phyloP scores from a whole-genome alignment of 2,888 invertebrate genomes.

The Drosophila prolongata region DNA sequence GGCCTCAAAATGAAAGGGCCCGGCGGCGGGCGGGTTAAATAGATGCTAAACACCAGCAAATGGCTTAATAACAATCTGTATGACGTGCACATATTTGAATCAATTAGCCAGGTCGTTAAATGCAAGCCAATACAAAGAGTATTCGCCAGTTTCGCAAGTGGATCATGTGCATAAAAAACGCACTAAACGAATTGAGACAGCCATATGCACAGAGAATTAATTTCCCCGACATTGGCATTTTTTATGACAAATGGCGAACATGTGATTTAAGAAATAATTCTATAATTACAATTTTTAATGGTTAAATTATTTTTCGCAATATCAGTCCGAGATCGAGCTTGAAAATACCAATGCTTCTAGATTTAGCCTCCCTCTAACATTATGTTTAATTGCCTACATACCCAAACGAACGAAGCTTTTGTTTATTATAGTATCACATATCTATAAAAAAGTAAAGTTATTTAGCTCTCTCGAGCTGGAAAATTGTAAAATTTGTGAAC shows the following conservation, averaged over 20 bases:
- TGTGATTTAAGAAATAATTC: no score
- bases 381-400: no score
- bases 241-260: no score
- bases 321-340: no score
- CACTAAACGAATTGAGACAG: constrained; percentile 16
- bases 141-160: constrained; percentile 25
- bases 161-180: constrained; percentile 25
- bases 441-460: background rate
- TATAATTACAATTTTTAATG: no score
- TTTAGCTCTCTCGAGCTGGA: background rate
- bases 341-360: no score
- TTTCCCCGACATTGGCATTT: background rate
- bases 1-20: constrained; percentile 1
- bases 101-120: constrained; percentile 41
- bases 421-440: no score
- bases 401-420: no score
- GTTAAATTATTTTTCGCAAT: no score
- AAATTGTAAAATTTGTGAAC: background rate
- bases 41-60: constrained; percentile 49
- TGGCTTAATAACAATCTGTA: constrained; percentile 46
- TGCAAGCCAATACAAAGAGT: constrained; percentile 24
- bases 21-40: constrained; percentile 22
- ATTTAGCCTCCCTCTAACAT: no score
- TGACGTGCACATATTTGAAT: constrained; percentile 26
- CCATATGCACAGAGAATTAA: constrained; percentile 5